Conservation (phyloP, 1,140 invertebrate species). For the Orchesella cincta region DNA sequence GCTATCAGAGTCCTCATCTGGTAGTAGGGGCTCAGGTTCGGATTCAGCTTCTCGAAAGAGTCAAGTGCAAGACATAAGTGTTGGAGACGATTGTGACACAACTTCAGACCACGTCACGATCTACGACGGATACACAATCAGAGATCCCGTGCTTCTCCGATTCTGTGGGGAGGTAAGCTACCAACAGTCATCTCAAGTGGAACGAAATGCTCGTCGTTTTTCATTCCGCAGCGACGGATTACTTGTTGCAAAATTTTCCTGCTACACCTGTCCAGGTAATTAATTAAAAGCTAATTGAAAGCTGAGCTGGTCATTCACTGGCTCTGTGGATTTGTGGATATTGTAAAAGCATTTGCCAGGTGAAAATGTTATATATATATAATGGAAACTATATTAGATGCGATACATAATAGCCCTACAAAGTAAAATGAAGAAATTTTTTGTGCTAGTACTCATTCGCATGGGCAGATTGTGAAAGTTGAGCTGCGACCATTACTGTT, state of each 20-base stretch:
- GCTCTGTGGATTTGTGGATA: too few relatives aligned
- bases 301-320: too few relatives aligned
- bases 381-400: too few relatives aligned
- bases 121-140: slow-evolving; percentile 71
- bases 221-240: slow-evolving; percentile 77
- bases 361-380: too few relatives aligned
- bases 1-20: too few relatives aligned
- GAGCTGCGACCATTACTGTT: too few relatives aligned
- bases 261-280: slow-evolving; percentile 37
- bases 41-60: slow-evolving; percentile 14
- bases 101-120: slow-evolving; percentile 79
- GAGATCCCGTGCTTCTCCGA: slow-evolving; percentile 71
- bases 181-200: slow-evolving; percentile 77
- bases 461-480: too few relatives aligned
- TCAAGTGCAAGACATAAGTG: slow-evolving; percentile 58
- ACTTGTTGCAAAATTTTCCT: slow-evolving; percentile 71
- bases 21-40: slow-evolving; percentile 6
- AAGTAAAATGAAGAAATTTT: too few relatives aligned
- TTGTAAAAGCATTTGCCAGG: too few relatives aligned
- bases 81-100: slow-evolving; percentile 78
- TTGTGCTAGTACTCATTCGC: too few relatives aligned
- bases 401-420: too few relatives aligned
- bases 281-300: background rate
- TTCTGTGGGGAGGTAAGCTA: slow-evolving; percentile 79
- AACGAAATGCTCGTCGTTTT: slow-evolving; percentile 78